Evolutionary conservation across 2,797 vertebrate genomes (phyloP), one percentile per base, ranked within the genome.

Genomic region (Delichon dasypus): DNA sequence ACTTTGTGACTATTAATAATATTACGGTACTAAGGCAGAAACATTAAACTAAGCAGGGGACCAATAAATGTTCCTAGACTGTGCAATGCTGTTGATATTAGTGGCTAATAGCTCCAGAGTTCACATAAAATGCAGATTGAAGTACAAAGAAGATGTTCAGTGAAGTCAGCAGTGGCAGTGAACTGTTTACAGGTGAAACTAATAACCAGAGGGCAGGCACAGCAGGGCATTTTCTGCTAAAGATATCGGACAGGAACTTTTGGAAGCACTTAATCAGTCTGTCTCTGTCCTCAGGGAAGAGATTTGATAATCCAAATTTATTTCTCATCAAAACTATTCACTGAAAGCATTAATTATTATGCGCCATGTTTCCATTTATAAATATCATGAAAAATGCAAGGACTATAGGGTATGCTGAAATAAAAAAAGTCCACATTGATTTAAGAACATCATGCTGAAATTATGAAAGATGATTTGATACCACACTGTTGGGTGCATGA

Each of bases 21-120:
- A 97, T 96, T 97, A 97, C 36, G 76, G 92, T 94, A 96, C 97
- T 97, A 96, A 96, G 94, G 97, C 94, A 97, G 96, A 97, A 98
- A 97, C 96, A 96, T 98, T 98, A 98, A 97, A 96, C 95, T 92
- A 97, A 97, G 98, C 97, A 98, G 97, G 98, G 97, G 97, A 98
- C 97, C 96, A 71, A 93, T 97, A 97, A 97, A 97, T 91, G 96
- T 90, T 94, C 94, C 95, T 97, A 95, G 97, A 97, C 97, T 98
- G 95, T 97, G 95, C 95, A 97, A 73, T 96, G 95, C 94, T 94
- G 94, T 97, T 97, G 96, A 89, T 97, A 97, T 94, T 97, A 98
- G 97, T 97, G 97, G 97, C 97, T 98, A 98, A 98, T 96, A 94
- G 85, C 95, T 97, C 93, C 96, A 85, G 97, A 97, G 96, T 97